phyloP scores from a whole-genome alignment of 2,888 invertebrate genomes.

The Frankliniella fusca region DNA sequence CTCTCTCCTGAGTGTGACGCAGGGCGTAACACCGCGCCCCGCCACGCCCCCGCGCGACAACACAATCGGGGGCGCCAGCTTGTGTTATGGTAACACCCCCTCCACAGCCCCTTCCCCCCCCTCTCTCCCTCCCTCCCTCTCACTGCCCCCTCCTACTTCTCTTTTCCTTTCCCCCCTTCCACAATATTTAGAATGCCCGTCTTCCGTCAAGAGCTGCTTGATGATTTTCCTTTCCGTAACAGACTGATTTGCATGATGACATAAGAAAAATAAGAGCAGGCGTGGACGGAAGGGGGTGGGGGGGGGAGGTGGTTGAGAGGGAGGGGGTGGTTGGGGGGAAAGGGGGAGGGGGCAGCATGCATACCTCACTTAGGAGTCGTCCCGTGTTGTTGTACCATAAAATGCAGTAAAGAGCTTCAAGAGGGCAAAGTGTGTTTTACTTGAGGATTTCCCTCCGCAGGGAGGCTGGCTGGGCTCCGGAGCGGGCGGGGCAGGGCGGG shows the following conservation, averaged over 20 bases:
- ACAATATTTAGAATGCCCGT: slow-evolving; percentile 24
- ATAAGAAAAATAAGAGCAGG: slow-evolving; percentile 15
- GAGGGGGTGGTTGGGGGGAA: too few relatives aligned
- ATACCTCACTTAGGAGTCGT: neutral
- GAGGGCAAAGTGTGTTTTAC: slow-evolving; percentile 15
- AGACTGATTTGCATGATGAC: slow-evolving; percentile 24
- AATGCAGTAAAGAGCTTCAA: slow-evolving; percentile 15
- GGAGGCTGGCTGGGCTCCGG: neutral
- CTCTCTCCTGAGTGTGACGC: neutral
- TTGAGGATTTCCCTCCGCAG: slow-evolving; percentile 4
- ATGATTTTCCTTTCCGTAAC: slow-evolving; percentile 24
- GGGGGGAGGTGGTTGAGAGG: neutral
- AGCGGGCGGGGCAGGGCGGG: neutral
- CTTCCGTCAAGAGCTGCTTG: slow-evolving; percentile 18
- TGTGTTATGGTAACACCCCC: slow-evolving; percentile 21
- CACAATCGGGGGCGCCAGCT: slow-evolving; percentile 16
- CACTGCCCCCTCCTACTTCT: neutral
- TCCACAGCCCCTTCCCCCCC: neutral
- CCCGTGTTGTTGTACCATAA: slow-evolving; percentile 24
- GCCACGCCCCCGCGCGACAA: slow-evolving; percentile 6
- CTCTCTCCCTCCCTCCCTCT: neutral
- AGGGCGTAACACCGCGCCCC: neutral
- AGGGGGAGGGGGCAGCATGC: neutral
- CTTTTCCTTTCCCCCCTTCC: slow-evolving; percentile 1
- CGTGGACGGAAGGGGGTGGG: neutral